phyloP scores from a whole-genome alignment of 2,888 invertebrate species.

The Phyto melanocephala region DNA sequence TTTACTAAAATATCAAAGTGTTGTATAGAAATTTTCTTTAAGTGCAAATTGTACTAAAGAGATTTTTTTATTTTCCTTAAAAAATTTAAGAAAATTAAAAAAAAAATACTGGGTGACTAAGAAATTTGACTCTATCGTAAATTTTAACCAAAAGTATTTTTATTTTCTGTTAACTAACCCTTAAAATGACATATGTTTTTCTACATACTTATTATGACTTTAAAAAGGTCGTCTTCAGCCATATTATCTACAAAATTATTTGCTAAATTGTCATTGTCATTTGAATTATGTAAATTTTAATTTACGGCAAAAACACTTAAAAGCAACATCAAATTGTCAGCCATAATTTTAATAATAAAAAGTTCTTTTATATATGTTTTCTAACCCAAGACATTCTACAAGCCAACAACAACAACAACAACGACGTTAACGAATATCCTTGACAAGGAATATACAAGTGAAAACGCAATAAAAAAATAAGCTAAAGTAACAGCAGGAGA shows the following conservation, averaged over 20 bases:
- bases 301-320: constrained; percentile 12
- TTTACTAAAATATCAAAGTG: too few species aligned
- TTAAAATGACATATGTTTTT: constrained; percentile 15
- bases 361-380: neutral
- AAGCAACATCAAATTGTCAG: constrained; percentile 40
- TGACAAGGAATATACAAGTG: constrained; percentile 8
- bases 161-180: neutral
- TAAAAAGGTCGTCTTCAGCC: constrained; percentile 20
- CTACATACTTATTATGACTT: neutral
- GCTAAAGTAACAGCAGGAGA: constrained; percentile 12
- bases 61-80: neutral
- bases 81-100: neutral
- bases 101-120: too few species aligned
- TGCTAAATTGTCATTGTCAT: neutral
- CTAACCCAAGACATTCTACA: constrained; percentile 18
- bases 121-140: too few species aligned
- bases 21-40: neutral
- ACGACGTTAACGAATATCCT: neutral
- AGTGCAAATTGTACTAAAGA: neutral
- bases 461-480: constrained; percentile 24
- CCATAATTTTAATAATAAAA: constrained; percentile 52
- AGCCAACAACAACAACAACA: neutral
- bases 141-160: neutral
- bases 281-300: constrained; percentile 56
- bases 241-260: constrained; percentile 32